These are phyloP conservation scores for Mizuhopecten yessoensis DNA, from an alignment of 1,140 invertebrate genomes.

Conservation along the genomic window DNA sequence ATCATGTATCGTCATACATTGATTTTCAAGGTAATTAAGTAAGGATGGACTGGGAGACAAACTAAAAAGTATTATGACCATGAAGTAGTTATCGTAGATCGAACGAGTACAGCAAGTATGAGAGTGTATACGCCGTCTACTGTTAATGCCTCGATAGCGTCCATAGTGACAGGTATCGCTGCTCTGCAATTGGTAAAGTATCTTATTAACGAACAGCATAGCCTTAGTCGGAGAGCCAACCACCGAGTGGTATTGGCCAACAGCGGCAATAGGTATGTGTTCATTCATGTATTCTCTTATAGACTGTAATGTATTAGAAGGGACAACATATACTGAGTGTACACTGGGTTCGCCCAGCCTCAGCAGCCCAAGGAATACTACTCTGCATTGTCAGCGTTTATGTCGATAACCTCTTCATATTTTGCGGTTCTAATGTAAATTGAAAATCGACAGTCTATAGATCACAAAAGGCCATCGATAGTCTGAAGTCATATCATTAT, in stretches of 20 bases:
- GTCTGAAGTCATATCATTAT: too few species aligned
- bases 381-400: neutral
- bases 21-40: too few species aligned
- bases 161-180: neutral
- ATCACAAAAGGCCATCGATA: too few species aligned
- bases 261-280: neutral
- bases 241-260: neutral
- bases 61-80: neutral
- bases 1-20: too few species aligned
- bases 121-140: neutral
- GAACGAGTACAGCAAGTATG: neutral
- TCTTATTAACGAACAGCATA: neutral
- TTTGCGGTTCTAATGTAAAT: too few species aligned
- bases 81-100: neutral
- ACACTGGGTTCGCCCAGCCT: neutral
- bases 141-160: neutral
- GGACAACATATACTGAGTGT: slow-evolving; percentile 7
- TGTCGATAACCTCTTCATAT: neutral
- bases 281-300: neutral
- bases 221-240: neutral
- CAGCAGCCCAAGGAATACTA: neutral
- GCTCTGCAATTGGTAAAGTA: neutral
- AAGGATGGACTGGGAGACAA: too few species aligned
- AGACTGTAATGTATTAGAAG: neutral
- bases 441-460: too few species aligned